Conservation (phyloP, 2,113 vertebrate species). For the Aspiorhynchus laticeps region DNA sequence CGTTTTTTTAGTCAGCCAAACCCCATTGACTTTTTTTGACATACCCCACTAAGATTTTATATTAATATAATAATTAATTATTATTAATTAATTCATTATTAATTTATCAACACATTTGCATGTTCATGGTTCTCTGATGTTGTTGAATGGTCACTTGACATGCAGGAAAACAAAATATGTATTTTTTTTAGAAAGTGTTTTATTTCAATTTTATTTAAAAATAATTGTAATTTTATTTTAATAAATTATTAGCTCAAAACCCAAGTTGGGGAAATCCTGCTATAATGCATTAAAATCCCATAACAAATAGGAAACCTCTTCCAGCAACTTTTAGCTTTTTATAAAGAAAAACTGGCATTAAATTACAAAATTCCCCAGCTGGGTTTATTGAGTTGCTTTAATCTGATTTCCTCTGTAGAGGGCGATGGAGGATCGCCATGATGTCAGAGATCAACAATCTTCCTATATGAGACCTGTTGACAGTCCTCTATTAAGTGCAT, state of each 20-base stretch:
- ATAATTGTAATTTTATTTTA: neutral
- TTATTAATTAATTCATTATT: neutral
- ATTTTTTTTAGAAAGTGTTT: neutral
- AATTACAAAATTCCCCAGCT: neutral
- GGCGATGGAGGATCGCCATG: neutral
- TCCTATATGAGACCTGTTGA: neutral
- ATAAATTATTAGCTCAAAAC: neutral
- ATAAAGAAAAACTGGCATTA: neutral
- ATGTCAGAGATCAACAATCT: neutral
- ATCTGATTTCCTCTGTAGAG: neutral
- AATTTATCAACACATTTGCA: no score
- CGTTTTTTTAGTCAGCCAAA: neutral
- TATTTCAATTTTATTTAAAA: neutral
- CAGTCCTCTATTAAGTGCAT: no score
- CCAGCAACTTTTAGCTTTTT: neutral
- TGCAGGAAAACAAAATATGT: neutral
- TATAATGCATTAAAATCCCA: neutral
- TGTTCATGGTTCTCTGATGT: neutral
- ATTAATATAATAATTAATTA: neutral
- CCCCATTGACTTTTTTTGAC: no score
- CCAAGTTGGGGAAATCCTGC: neutral
- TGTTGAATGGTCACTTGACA: neutral
- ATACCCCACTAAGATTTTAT: neutral
- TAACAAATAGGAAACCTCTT: neutral
- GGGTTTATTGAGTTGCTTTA: neutral